Evolutionary conservation across 2,113 vertebrate species (phyloP).

Genomic region (Tetrao urogallus): DNA sequence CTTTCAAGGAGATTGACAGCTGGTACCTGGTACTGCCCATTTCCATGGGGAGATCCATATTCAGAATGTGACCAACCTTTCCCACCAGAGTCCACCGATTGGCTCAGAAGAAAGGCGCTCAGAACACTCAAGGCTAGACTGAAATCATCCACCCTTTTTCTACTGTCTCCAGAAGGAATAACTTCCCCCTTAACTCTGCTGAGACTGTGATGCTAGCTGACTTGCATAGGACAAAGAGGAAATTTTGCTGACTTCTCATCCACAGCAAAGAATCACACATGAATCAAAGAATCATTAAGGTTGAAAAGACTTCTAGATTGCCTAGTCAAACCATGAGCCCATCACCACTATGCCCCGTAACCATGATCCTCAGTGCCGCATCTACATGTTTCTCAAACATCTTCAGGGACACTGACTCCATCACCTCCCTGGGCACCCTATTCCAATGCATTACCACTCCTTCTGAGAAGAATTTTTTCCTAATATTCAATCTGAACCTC

Average conservation of each 20-base stretch:
- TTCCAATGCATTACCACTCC: no score
- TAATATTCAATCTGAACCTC: no score
- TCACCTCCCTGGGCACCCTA: no score
- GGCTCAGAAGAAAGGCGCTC: background rate
- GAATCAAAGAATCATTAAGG: no score
- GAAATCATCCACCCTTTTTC: background rate
- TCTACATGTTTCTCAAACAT: no score
- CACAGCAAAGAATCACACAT: background rate
- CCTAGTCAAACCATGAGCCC: no score
- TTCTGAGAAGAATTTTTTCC: no score
- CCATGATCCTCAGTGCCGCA: no score
- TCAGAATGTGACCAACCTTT: fast-evolving
- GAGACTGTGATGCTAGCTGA: background rate
- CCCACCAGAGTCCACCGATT: background rate
- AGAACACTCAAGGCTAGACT: background rate
- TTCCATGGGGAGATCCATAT: background rate
- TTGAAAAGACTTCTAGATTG: no score
- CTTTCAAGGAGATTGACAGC: background rate
- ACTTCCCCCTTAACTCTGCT: background rate
- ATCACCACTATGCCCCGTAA: no score
- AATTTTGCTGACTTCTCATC: background rate
- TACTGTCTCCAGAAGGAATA: background rate
- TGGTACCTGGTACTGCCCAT: background rate
- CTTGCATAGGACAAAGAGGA: background rate
- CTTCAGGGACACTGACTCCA: no score